Evolutionary conservation across 2,797 vertebrate species (phyloP).

Genomic region (Enteromius mattozi): DNA sequence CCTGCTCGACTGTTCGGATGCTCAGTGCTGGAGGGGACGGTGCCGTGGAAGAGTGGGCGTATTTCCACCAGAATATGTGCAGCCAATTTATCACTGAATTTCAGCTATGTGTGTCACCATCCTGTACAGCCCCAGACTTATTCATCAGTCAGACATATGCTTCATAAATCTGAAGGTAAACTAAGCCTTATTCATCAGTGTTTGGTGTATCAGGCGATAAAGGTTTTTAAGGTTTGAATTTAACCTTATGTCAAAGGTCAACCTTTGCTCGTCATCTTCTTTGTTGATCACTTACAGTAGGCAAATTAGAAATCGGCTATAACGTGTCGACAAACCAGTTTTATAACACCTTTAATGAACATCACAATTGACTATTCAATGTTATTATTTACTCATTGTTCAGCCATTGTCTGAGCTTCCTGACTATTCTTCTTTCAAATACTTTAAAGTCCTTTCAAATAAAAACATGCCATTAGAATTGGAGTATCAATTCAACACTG

Average conservation of each 20-base stretch:
- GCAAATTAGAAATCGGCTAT: not conserved
- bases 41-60: constrained; percentile 82
- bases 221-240: constrained; percentile 6
- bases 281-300: not conserved
- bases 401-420: not conserved
- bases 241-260: constrained; percentile 1
- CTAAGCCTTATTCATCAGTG: not conserved
- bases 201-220: not conserved
- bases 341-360: not conserved
- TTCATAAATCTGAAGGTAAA: not conserved
- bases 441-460: constrained; percentile 1
- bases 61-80: constrained; percentile 90
- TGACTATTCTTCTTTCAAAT: constrained; percentile 8
- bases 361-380: constrained; percentile 5
- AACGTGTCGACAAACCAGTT: constrained; percentile 11
- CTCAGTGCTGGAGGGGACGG: constrained; percentile 89
- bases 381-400: not conserved
- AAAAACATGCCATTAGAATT: not conserved
- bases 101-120: not conserved
- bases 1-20: constrained; percentile 86
- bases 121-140: not conserved
- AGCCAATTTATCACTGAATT: constrained; percentile 78
- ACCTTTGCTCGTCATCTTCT: not conserved
- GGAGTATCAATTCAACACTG: not conserved
- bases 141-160: not conserved